Evolutionary conservation across 2,888 invertebrate species (phyloP), one percentile per base, ranked within the genome.

Genomic region (Nyleta sp.): DNA sequence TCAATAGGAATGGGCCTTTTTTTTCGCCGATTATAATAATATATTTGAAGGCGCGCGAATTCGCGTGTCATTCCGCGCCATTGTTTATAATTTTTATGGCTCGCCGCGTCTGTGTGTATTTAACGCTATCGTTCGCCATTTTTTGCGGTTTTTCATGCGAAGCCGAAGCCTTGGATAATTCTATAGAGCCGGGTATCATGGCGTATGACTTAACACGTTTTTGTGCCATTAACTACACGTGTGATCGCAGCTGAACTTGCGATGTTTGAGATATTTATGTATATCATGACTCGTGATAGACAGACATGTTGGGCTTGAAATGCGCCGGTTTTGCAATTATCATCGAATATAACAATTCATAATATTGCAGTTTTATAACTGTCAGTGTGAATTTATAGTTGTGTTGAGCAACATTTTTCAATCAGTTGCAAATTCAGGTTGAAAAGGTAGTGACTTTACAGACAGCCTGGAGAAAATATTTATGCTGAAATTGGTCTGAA

Each of bases 41-140:
- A 62, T 44, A 71, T 62, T 40, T 53, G 53, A 50, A 52, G 62
- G 44, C 5, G 24, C 33, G n/a, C 22, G 13, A 70, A 59, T 28
- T 17, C 15, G 52, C 62, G 53, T 38, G 53, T 71, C 60, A 71
- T 71, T 62, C 15, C 28, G 28, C 13, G 38, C 71, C 11, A 71
- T 71, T 71, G 71, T 71, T 71, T 71, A 44, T 62, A 60, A 62
- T 71, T 71, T 71, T 71, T 71, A 71, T 22, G 70, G 24, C 13
- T 18, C 35, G 24, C 24, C 7, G 20, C 50, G 38, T 42, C 33
- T 15, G 8, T 42, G 60, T 40, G 10, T 62, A 62, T 60, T 71
- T 71, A 42, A 46, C 53, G 38, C 22, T 11, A 38, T 52, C 44
- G 28, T 28, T 62, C 11, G 31, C n/a, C 5, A 22, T 15, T 70